Evolutionary conservation across 2,888 invertebrate species (phyloP), one percentile per base, ranked within the genome.

Genomic region (Phania funesta): DNA sequence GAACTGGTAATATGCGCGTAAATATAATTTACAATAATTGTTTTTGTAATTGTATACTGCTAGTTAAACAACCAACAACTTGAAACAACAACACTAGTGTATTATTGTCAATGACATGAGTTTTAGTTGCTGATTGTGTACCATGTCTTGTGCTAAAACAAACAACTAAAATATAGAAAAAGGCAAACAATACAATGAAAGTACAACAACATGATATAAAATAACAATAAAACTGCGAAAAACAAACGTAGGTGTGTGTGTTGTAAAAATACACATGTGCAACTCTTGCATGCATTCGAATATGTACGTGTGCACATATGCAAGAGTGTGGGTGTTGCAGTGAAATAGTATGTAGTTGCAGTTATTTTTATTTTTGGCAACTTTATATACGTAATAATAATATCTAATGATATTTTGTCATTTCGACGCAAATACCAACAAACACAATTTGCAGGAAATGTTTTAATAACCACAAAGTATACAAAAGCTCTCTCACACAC

Each of bases 21-120:
- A 78, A 78, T 82, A 78, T 78, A 82, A 78, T 78, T 82, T 75
- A 78, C 70, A 75, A 65, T 82, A 82, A 82, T 82, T 78, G 82
- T 82, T 82, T 74, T 78, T 82, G 78, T 78, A 78, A 82, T 82
- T 78, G 82, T 78, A 82, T 78, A 74, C 68, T 70, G 56, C 67
- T 74, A 62, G 58, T 67, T 60, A 50, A 41, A 77, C 62, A 78
- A 77, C 65, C 20, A 77, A 64, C 44, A 74, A 70, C 60, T 48
- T 18, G 3, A 48, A 38, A 24, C 46, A 80, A 11, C 29, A 41
- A 26, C 16, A 29, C 20, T 18, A 18, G 26, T n/a, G n/a, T 62
- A 52, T 74, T 68, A 58, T 64, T 70, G 70, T 56, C 77, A 78
- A 75, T 38, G 18, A 58, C 64, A 62, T 62, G 6, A 62, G 32